Evolutionary conservation across 2,888 invertebrate genomes (phyloP), one percentile per base, ranked within the genome.

Genomic region (Troglohyphantes excavatus): DNA sequence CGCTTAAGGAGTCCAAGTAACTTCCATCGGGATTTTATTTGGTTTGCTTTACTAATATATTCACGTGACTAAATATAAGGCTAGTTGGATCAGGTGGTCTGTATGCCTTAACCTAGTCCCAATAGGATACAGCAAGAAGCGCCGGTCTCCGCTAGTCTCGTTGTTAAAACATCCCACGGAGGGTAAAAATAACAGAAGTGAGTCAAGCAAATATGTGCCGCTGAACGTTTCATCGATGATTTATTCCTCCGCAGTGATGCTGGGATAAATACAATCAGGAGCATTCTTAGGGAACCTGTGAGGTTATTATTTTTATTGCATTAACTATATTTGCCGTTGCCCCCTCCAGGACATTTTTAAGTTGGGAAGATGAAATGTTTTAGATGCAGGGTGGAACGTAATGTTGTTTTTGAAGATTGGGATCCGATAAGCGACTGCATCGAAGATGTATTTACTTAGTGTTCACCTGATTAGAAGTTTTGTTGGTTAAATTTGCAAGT

Each of bases 31-130:
- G 39, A 72, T 70, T 79, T 72, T 23, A 86, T 86, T 72, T 78
- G 19, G 46, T 33, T 33, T 78, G n/a, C 21, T 19, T 78, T 86
- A 86, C 70, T 79, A 79, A 79, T 70, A 53, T 53, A 63, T 59
- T 78, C 78, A 72, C 68, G 76, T 23, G 39, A 59, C 53, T 61
- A 7, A 76, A 75, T 65, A 84, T 65, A 84, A 75, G 29, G 59
- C 27, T n/a, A 29, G 27, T 9, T 68, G 85, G 86, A 78, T 78
- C 86, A 86, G 86, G 86, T 86, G 86, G 85, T 26, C 76, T 43
- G 23, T 63, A 79, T 46, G 61, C 43, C 63, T 46, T 29, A 26
- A 61, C 59, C 19, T 53, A 79, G 63, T 63, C 86, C 79, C 86
- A 43, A 39, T 2, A 21, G 84, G 73, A 27, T 33, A 29, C 46